Conservation (phyloP, 2,888 invertebrate genomes). For the Drosophila pegasa region DNA sequence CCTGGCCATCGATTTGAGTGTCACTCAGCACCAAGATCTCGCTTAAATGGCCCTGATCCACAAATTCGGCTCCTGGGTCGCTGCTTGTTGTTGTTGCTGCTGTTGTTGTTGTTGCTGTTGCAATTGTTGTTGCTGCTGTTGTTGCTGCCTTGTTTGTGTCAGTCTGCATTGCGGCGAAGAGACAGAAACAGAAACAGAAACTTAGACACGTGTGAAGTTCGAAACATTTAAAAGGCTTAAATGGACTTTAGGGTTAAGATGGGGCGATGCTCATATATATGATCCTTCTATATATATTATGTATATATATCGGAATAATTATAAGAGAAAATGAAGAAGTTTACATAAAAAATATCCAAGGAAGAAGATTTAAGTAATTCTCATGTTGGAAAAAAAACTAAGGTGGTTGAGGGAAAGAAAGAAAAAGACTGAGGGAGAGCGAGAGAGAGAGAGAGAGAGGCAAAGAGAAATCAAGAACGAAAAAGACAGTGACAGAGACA, state of each 20-base stretch:
- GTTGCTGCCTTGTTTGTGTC: constrained; percentile 63
- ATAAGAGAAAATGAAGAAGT: neutral
- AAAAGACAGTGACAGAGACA: too few species aligned
- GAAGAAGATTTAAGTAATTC: neutral
- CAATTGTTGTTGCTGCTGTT: constrained; percentile 37
- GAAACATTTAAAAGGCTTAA: constrained; percentile 12
- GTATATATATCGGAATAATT: neutral
- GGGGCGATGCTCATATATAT: neutral
- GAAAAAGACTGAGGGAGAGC: neutral
- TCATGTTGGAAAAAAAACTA: neutral
- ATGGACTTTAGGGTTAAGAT: neutral
- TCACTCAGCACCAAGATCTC: constrained; percentile 81
- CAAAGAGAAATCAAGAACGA: neutral
- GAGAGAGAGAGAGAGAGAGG: neutral
- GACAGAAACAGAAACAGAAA: constrained; percentile 42
- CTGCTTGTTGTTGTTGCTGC: constrained; percentile 24
- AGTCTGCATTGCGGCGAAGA: constrained; percentile 50
- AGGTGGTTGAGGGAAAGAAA: neutral
- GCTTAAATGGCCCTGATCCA: constrained; percentile 68
- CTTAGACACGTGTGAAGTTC: constrained; percentile 70
- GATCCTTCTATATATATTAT: too few species aligned
- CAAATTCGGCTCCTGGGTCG: constrained; percentile 64
- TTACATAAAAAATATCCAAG: neutral
- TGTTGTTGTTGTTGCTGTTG: constrained; percentile 33
- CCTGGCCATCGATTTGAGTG: constrained; percentile 74